phyloP scores from a whole-genome alignment of 37 sponge, comb jelly and placozoan genomes.

The Eunapius fragilis region DNA sequence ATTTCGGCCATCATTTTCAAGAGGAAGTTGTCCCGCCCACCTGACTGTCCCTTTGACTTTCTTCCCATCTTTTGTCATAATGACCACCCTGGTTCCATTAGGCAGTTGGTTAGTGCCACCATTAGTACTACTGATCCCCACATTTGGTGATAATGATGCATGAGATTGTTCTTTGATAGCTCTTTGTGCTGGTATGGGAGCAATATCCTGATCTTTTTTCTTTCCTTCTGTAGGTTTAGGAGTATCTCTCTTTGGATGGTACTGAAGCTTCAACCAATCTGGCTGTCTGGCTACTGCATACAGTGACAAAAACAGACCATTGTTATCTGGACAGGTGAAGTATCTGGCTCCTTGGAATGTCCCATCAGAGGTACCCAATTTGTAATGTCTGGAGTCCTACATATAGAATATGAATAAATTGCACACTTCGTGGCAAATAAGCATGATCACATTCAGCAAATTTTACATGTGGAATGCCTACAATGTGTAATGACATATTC shows the following conservation, averaged over 20 bases:
- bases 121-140: background rate
- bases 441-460: no score
- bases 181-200: background rate
- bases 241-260: background rate
- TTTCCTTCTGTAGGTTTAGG: background rate
- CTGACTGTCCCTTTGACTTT: background rate
- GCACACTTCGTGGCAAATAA: no score
- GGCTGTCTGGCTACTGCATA: background rate
- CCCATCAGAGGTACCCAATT: conserved; percentile 45
- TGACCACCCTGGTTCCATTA: background rate
- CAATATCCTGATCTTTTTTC: background rate
- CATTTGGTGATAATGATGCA: background rate
- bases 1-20: background rate
- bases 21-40: background rate
- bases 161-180: background rate
- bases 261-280: background rate
- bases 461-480: no score
- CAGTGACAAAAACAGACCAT: conserved; percentile 65
- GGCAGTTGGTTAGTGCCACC: background rate
- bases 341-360: conserved; percentile 24
- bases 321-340: conserved; percentile 51
- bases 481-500: no score
- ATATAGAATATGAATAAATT: background rate
- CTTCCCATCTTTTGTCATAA: background rate
- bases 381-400: conserved; percentile 25